These are phyloP conservation scores for Orchestes rusci DNA, from an alignment of 2,888 invertebrate species.

Conservation along the genomic window DNA sequence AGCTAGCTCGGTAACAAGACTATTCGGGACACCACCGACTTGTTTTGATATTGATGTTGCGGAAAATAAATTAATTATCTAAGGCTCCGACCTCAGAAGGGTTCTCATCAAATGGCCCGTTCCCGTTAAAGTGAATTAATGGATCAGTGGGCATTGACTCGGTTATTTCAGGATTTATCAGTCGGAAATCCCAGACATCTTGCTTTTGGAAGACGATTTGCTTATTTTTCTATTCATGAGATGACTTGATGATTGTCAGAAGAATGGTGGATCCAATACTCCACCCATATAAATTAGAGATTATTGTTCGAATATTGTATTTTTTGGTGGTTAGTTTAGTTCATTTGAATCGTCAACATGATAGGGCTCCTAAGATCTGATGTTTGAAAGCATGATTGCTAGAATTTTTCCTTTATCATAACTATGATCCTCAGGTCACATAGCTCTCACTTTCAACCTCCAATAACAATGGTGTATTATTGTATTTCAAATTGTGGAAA, in stretches of 20 bases:
- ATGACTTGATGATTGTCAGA: too few relatives aligned
- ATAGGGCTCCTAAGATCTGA: too few relatives aligned
- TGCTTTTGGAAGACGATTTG: constrained; percentile 27
- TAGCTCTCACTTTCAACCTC: too few relatives aligned
- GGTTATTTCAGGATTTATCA: constrained; percentile 32
- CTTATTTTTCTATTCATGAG: constrained; percentile 24
- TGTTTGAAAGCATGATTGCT: too few relatives aligned
- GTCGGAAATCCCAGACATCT: constrained; percentile 27
- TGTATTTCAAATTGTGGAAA: too few relatives aligned
- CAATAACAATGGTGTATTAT: too few relatives aligned
- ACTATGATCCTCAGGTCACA: too few relatives aligned
- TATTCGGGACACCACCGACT: constrained; percentile 18
- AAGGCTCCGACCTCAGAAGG: constrained; percentile 18
- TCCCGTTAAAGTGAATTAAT: constrained; percentile 29
- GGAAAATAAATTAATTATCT: constrained; percentile 31
- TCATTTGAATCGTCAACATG: too few relatives aligned
- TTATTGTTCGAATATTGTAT: too few relatives aligned
- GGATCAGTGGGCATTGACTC: constrained; percentile 30
- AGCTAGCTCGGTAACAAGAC: constrained; percentile 12
- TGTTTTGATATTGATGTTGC: constrained; percentile 29
- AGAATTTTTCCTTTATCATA: too few relatives aligned
- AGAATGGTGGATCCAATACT: constrained; percentile 2
- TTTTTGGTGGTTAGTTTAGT: too few relatives aligned
- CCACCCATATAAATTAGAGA: too few relatives aligned
- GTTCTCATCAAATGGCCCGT: constrained; percentile 20